phyloP scores from a whole-genome alignment of 2,797 vertebrate species.

The Sarcoramphus papa region DNA sequence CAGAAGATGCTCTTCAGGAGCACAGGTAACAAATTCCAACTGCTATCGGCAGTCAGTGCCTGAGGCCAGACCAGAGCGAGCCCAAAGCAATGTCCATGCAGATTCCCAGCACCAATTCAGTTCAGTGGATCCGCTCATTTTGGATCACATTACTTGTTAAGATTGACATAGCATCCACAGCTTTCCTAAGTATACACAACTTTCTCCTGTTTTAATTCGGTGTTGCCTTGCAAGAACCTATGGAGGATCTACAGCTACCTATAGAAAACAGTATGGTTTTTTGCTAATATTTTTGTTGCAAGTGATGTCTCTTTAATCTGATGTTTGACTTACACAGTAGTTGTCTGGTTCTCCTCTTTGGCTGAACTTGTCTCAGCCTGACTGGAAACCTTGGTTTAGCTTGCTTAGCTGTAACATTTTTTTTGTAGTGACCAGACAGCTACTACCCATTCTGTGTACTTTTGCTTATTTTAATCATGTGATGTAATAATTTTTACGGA shows the following conservation, averaged over 20 bases:
- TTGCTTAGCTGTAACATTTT: background rate
- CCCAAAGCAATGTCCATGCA: background rate
- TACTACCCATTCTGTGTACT: background rate
- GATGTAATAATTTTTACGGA: background rate
- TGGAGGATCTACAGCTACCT: background rate
- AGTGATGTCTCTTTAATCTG: background rate
- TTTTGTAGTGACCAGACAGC: background rate
- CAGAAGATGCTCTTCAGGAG: background rate
- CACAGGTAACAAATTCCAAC: background rate
- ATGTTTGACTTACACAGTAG: background rate
- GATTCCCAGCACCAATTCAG: background rate
- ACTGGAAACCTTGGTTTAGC: background rate
- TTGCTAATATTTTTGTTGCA: background rate
- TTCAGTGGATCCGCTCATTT: background rate
- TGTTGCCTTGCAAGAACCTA: background rate
- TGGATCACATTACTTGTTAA: background rate
- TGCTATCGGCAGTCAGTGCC: background rate
- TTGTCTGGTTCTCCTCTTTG: background rate
- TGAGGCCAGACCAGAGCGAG: background rate
- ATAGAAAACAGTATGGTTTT: background rate
- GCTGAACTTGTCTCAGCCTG: background rate
- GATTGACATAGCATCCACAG: background rate
- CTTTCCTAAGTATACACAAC: fast-evolving
- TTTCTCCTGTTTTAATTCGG: background rate
- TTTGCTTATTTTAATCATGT: background rate